Evolutionary conservation across 2,888 invertebrate species (phyloP), one percentile per base, ranked within the genome.

Genomic region (Acrocyrtus sp.): DNA sequence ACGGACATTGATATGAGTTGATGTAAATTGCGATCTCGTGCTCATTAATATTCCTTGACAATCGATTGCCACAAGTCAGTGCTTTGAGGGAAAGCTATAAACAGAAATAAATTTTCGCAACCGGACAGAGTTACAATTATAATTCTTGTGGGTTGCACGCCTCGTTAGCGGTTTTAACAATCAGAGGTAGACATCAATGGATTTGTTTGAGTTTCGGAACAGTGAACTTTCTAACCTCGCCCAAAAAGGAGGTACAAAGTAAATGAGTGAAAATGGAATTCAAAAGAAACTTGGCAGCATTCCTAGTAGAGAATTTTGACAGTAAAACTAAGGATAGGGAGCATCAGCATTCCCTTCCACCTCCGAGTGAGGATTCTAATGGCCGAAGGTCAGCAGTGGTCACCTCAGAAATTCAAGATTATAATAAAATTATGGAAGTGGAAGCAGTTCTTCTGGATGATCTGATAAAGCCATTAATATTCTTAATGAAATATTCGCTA

Each of bases 391-490:
- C 39, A 22, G 6, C 29, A 3, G 15, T 4, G 8, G 21, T 15
- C 4, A 22, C n/a, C 8, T 19, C 15, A 6, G 10, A 22, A 27
- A 54, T 47, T 19, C 27, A 65, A 29, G 45, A 47, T 22, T 65
- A 29, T 21, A 24, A 56, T 34, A 43, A 65, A 27, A n/a, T 29
- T 26, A 22, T 34, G 24, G 63, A 57, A 41, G 62, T 57, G 63
- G 70, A 70, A 15, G 24, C 27, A 2, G 34, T 70, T 3, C 21
- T 70, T 27, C 43, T 70, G 17, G 57, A 63, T 17, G 63, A 70
- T 39, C 63, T 70, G 4, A 22, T 70, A 6, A 70, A 62, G 34
- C 70, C 70, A 15, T 19, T 70, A 8, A 24, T 51, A 4, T 70
- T 63, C 41, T 15, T 70, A 6, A 26, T 70, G 26, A 63, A 57